Base-by-base conservation (phyloP, 2,888 invertebrate genomes). In the Elgonia sp. region DNA sequence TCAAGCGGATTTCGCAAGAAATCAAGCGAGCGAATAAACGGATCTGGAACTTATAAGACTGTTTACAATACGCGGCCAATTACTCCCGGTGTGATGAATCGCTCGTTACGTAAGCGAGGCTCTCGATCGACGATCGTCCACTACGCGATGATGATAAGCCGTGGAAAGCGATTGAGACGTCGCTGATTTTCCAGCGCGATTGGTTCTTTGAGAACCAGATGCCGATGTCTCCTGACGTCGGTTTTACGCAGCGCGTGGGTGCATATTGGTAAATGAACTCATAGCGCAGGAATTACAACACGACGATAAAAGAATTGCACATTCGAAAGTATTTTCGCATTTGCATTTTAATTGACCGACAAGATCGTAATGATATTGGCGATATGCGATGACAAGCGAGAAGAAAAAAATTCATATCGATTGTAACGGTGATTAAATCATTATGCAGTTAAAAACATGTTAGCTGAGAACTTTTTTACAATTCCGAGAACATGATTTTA, bases 31-130 rank as follows among this genome's bases (percentile, higher is more conserved):
- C 53, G 53, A 16, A 46, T 90, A 86, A 90, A 89, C 90, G 89
- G 88, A 91, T 89, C 86, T 82, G 73, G 77, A 73, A 73, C 83
- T 65, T 62, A 65, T 79, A 60, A 86, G 67, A 42, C 40, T 80
- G 79, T 82, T 73, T 77, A 90, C 89, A 90, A 92, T 90, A 73
- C 81, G 75, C 60, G 82, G 85, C 84, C 91, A 91, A 91, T 93
- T 92, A 91, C 90, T 91, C 89, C 60, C n/a, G 75, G 81, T 76
- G 85, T 88, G 91, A 92, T 92, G 90, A 92, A 92, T 92, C 89
- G 90, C 63, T 84, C 46, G 87, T 91, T 91, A 86, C 81, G 89
- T 81, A 80, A 85, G 62, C 63, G 75, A 88, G 79, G 46, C 60
- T 73, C 75, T 69, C 84, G 84, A 85, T 76, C 72, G 53, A 79